These are phyloP conservation scores for Dipodomys merriami DNA, from an alignment of 2,113 vertebrate genomes.

Conservation along the genomic window DNA sequence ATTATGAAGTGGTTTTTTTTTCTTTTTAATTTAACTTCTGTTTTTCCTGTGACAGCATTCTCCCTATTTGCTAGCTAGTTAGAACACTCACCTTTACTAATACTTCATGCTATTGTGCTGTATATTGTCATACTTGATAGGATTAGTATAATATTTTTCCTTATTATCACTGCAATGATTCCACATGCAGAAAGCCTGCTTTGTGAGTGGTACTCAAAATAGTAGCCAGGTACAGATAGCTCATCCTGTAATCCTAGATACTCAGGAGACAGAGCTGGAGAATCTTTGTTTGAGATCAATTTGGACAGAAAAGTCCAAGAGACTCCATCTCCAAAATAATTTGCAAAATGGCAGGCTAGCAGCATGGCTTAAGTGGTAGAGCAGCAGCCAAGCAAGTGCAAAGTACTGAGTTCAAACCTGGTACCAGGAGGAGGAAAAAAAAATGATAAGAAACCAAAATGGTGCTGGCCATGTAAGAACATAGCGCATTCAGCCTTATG, in stretches of 20 bases:
- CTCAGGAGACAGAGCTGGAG: no score
- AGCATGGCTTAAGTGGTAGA: no score
- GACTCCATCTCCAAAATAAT: no score
- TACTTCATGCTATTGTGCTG: background rate
- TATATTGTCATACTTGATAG: background rate
- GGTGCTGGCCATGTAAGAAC: background rate
- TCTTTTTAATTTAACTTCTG: background rate
- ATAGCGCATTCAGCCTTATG: background rate
- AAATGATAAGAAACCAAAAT: no score
- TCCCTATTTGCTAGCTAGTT: background rate
- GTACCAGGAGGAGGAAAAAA: no score
- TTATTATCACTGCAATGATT: background rate
- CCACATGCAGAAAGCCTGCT: background rate
- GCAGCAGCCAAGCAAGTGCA: no score
- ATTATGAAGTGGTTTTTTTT: background rate
- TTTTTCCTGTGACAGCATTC: background rate
- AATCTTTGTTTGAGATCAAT: no score
- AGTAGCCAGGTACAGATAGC: no score
- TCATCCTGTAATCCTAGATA: no score
- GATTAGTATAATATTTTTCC: background rate
- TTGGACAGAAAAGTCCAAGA: no score
- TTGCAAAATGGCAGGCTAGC: no score
- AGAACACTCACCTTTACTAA: background rate
- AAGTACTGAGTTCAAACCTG: no score
- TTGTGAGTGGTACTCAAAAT: background rate